Base-by-base conservation (phyloP, 2,888 invertebrate genomes). In the Pilophorus perplexus region DNA sequence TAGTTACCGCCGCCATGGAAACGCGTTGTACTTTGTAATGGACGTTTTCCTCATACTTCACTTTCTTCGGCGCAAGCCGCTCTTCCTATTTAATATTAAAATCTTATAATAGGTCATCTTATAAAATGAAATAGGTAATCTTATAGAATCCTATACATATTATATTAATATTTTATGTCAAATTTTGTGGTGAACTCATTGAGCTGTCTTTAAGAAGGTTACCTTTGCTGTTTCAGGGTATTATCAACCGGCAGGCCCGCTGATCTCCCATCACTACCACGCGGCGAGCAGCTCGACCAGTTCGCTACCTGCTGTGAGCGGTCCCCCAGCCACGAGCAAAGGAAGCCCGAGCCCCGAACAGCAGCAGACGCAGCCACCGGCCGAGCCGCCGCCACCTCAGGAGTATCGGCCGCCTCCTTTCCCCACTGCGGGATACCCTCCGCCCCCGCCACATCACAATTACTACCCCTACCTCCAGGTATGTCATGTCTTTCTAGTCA, bases 161-260 rank as follows among this genome's bases (percentile, higher is more conserved):
- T n/a, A n/a, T n/a, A n/a, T n/a, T n/a, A n/a, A n/a, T n/a, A n/a
- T n/a, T n/a, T n/a, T n/a, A n/a, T n/a, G n/a, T n/a, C n/a, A n/a
- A n/a, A n/a, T n/a, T n/a, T n/a, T n/a, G n/a, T n/a, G n/a, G n/a
- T n/a, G n/a, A n/a, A n/a, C n/a, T n/a, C n/a, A n/a, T n/a, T n/a
- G n/a, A n/a, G n/a, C n/a, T n/a, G n/a, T n/a, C n/a, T n/a, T n/a
- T n/a, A n/a, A n/a, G n/a, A n/a, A n/a, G n/a, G n/a, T n/a, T n/a
- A n/a, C n/a, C 3, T 5, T 46, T 10, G 10, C 12, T 55, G 10
- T 37, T 37, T 8, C 83, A 91, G 91, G 91, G 77, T 91, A 90
- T 78, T 93, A 92, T 81, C 93, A 93, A 80, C 93, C 93, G 73
- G 92, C 93, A 73, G 93, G 93, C 71, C 93, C 93, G 73, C 82